phyloP scores from a whole-genome alignment of 2,888 invertebrate genomes.

The Epinotia ramella region DNA sequence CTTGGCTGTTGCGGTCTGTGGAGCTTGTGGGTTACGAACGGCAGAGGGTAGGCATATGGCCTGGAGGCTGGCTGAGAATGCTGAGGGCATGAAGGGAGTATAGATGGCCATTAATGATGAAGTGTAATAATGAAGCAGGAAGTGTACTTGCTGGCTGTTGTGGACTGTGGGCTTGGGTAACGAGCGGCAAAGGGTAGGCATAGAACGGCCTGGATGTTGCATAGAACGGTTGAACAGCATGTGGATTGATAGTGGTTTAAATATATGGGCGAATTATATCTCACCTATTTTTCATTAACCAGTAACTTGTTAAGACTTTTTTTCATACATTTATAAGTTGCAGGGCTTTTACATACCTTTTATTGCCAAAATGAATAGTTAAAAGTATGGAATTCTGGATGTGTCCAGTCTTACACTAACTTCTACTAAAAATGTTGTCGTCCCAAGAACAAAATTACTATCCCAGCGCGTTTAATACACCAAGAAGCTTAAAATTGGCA shows the following conservation, averaged over 20 bases:
- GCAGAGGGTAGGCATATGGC: not conserved
- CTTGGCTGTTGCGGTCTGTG: too few species aligned
- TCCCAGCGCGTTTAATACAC: slow-evolving; percentile 22
- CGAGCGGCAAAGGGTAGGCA: slow-evolving; percentile 63
- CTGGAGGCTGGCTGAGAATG: not conserved
- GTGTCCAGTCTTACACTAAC: too few species aligned
- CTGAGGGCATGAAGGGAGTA: not conserved
- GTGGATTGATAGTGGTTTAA: slow-evolving; percentile 43
- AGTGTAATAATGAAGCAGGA: too few species aligned
- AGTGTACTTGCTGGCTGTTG: too few species aligned
- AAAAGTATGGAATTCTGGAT: too few species aligned
- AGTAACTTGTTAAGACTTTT: too few species aligned
- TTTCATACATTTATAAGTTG: too few species aligned
- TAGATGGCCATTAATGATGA: slow-evolving; percentile 80
- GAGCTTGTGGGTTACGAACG: too few species aligned
- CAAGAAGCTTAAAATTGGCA: slow-evolving; percentile 36
- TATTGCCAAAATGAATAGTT: too few species aligned
- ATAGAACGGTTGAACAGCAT: not conserved
- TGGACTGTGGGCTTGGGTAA: slow-evolving; percentile 62
- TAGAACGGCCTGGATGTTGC: not conserved
- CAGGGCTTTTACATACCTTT: too few species aligned
- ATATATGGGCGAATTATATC: too few species aligned
- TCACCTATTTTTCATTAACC: too few species aligned
- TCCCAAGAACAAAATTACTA: slow-evolving; percentile 1
- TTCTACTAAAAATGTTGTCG: not conserved